Evolutionary conservation across 2,113 vertebrate genomes (phyloP).

Genomic region (Ammospiza caudacuta): DNA sequence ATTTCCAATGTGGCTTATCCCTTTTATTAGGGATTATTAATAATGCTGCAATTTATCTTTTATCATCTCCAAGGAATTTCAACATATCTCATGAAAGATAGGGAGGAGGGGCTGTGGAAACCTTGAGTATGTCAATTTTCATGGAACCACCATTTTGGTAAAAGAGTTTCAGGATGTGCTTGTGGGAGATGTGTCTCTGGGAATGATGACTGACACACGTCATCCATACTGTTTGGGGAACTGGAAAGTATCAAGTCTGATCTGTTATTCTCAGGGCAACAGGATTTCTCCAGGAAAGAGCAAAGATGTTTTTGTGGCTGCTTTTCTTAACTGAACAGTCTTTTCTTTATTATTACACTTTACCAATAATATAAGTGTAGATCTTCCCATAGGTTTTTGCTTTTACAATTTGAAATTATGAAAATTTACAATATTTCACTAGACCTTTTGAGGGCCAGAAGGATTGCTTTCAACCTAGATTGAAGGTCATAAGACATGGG

Average conservation of each 20-base stretch:
- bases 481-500: background rate
- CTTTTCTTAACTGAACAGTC: background rate
- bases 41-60: background rate
- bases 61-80: background rate
- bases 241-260: background rate
- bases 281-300: background rate
- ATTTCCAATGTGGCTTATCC: background rate
- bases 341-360: background rate
- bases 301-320: background rate
- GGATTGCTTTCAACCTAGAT: background rate
- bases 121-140: background rate
- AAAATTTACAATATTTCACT: background rate
- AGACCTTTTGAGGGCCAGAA: background rate
- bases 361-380: background rate
- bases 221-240: background rate
- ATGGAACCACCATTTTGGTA: background rate
- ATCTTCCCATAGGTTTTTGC: background rate
- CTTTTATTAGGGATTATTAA: background rate
- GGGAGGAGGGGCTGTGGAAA: background rate
- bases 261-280: background rate
- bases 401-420: background rate
- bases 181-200: background rate
- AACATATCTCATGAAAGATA: background rate
- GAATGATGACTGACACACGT: background rate
- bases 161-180: background rate